These are phyloP conservation scores for Drosophila prolongata DNA, from an alignment of 2,888 invertebrate genomes.

Conservation along the genomic window DNA sequence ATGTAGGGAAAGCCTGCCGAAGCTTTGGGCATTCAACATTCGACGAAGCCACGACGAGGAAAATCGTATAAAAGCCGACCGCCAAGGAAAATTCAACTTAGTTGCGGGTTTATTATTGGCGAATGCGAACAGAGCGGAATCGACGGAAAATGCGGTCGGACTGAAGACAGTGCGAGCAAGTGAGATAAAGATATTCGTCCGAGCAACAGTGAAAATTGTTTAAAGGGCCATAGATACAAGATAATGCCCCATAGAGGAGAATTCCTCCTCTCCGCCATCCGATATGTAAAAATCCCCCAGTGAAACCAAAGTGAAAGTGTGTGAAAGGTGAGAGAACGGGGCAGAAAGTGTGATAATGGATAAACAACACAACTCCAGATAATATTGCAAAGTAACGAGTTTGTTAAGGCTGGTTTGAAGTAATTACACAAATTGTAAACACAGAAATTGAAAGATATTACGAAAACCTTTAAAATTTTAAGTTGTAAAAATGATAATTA, in stretches of 20 bases:
- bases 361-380: conserved; percentile 6
- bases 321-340: conserved; percentile 26
- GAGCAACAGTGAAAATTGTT: conserved; percentile 39
- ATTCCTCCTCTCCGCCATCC: background rate
- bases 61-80: conserved; percentile 66
- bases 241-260: conserved; percentile 36
- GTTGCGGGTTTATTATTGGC: conserved; percentile 71
- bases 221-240: conserved; percentile 52
- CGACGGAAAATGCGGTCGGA: conserved; percentile 26
- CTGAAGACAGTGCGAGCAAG: conserved; percentile 33
- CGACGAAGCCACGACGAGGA: conserved; percentile 58
- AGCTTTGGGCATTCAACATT: conserved; percentile 65
- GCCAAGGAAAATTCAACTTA: conserved; percentile 63
- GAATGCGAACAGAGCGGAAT: conserved; percentile 36
- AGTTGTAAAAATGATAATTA: no score
- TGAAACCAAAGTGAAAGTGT: conserved; percentile 24
- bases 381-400: background rate
- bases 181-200: conserved; percentile 30
- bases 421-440: background rate
- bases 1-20: conserved; percentile 34
- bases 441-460: no score
- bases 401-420: background rate
- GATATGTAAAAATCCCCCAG: conserved; percentile 28
- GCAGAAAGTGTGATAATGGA: conserved; percentile 10
- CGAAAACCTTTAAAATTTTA: no score